These are phyloP conservation scores for Climacteris rufus DNA, from an alignment of 2,113 vertebrate species.

Conservation along the genomic window DNA sequence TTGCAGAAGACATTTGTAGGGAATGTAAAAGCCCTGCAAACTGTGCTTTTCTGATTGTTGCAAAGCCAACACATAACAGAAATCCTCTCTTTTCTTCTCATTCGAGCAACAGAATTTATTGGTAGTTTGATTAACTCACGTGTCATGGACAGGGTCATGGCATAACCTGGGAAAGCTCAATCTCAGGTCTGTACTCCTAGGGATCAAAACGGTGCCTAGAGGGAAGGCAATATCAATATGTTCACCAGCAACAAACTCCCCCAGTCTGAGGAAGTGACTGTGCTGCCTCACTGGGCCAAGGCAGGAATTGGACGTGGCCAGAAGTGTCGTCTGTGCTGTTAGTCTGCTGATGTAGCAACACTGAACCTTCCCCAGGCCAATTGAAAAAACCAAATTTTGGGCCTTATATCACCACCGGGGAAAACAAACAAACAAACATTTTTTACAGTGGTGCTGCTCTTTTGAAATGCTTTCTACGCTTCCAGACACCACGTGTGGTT, in stretches of 20 bases:
- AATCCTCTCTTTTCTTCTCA: not conserved
- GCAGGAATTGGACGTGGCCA: not conserved
- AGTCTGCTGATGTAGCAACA: not conserved
- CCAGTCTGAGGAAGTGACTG: not conserved
- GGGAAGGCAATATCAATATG: not conserved
- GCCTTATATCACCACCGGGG: not conserved
- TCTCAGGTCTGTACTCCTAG: not conserved
- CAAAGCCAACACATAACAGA: not conserved
- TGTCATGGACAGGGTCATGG: not conserved
- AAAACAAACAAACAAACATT: not conserved
- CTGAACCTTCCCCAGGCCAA: not conserved
- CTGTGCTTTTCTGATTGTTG: not conserved
- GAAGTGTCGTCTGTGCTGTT: not conserved
- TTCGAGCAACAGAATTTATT: not conserved
- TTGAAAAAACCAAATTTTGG: not conserved
- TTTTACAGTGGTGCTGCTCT: not conserved
- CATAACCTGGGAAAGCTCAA: not conserved
- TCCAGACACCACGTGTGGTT: not conserved
- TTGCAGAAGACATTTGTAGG: not conserved
- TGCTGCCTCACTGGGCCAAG: no score
- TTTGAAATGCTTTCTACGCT: not conserved
- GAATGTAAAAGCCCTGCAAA: not conserved
- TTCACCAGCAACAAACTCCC: not conserved
- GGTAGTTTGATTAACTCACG: not conserved
- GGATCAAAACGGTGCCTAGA: not conserved